A percentile compares a stretch with the other conserved stretches of the same genome.
Conservation (phyloP, 1,140 invertebrate genomes). For the Penaeus indicus region DNA sequence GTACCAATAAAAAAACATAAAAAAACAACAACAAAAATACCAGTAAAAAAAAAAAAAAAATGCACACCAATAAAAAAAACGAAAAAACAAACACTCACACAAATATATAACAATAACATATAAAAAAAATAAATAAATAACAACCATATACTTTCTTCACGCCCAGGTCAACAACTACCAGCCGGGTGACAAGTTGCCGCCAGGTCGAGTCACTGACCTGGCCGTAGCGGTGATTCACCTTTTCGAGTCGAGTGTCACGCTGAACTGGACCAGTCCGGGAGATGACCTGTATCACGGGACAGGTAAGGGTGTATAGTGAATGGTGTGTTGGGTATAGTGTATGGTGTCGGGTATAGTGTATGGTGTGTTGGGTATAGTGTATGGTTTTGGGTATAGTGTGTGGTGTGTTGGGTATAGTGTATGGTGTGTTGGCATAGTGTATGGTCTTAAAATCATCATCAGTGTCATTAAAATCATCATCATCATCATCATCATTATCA, state of each 20-base stretch:
- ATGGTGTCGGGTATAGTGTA: too few relatives aligned
- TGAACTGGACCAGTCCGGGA: slow-evolving; percentile 65
- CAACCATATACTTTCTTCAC: background rate
- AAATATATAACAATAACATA: background rate
- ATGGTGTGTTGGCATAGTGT: too few relatives aligned
- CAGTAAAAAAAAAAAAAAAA: background rate
- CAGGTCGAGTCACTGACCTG: slow-evolving; percentile 55
- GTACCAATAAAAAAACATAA: too few relatives aligned
- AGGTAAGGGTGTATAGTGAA: slow-evolving; percentile 7
- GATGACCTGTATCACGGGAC: slow-evolving; percentile 63
- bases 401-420: too few relatives aligned
- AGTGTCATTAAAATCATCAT: too few relatives aligned
- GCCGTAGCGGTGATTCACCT: slow-evolving; percentile 31
- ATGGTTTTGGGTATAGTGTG: too few relatives aligned
- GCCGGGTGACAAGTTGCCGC: slow-evolving; percentile 46
- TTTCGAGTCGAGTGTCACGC: slow-evolving; percentile 31
- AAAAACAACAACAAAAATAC: too few relatives aligned
- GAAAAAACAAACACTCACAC: background rate
- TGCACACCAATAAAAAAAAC: background rate
- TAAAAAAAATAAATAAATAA: background rate
- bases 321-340: too few relatives aligned
- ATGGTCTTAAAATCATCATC: too few relatives aligned
- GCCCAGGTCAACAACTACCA: slow-evolving; percentile 52
- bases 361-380: too few relatives aligned
- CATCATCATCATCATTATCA: too few relatives aligned